These are phyloP conservation scores for Latheticus oryzae DNA, from an alignment of 2,888 invertebrate species.

Conservation along the genomic window DNA sequence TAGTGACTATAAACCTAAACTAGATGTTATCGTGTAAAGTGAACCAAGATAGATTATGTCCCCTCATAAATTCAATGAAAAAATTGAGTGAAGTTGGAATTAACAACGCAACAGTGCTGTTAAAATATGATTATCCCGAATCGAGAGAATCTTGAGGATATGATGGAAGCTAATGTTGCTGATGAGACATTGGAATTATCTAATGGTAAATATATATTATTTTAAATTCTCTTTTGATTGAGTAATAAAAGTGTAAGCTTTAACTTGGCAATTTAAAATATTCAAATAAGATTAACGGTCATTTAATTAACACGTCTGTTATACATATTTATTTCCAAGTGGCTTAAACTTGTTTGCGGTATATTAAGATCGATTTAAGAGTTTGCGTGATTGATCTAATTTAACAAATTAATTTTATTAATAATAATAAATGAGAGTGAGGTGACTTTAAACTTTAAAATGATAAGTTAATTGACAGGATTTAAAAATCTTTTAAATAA, in stretches of 20 bases:
- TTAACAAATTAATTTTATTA: conserved; percentile 39
- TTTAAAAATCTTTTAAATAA: too few relatives aligned
- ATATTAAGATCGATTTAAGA: conserved; percentile 35
- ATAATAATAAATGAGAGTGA: conserved; percentile 20
- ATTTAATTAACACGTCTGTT: conserved; percentile 30
- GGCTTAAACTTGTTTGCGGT: conserved; percentile 22
- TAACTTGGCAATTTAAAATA: conserved; percentile 20
- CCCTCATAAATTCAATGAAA: too few relatives aligned
- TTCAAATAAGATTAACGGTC: conserved; percentile 34
- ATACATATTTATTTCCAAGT: conserved; percentile 20
- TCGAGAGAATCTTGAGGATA: conserved; percentile 45
- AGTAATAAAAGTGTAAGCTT: conserved; percentile 7
- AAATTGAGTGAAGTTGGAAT: too few relatives aligned
- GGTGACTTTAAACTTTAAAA: too few relatives aligned
- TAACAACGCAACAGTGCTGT: not conserved
- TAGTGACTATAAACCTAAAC: too few relatives aligned
- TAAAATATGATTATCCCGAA: conserved; percentile 49
- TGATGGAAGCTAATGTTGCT: conserved; percentile 48
- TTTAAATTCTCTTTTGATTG: conserved; percentile 3
- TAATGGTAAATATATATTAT: conserved; percentile 40
- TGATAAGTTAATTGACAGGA: not conserved
- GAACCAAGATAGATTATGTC: too few relatives aligned
- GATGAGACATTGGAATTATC: conserved; percentile 45
- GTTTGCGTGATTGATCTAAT: conserved; percentile 34
- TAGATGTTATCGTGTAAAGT: too few relatives aligned